phyloP scores from a whole-genome alignment of 1,140 invertebrate genomes.

The Acyrthosiphon pisum region DNA sequence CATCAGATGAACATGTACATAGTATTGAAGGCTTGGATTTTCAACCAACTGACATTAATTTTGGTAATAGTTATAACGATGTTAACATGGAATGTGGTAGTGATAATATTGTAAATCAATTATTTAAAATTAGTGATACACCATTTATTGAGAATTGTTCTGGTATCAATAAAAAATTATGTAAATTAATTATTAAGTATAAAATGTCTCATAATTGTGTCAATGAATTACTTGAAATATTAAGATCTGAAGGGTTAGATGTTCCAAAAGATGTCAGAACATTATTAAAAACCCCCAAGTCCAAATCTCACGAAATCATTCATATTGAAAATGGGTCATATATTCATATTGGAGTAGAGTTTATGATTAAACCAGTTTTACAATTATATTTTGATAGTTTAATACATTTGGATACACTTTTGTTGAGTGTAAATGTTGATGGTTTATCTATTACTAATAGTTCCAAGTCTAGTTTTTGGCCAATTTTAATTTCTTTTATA shows the following conservation, averaged over 20 bases:
- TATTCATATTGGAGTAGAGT: constrained; percentile 1
- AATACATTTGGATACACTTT: not conserved
- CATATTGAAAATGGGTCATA: not conserved
- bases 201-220: not conserved
- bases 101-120: no score
- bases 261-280: not conserved
- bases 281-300: not conserved
- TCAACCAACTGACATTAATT: no score
- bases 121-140: no score
- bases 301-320: not conserved
- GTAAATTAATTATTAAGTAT: not conserved
- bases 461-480: no score
- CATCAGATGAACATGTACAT: no score
- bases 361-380: not conserved
- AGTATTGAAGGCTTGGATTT: no score
- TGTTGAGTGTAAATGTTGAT: constrained; percentile 21
- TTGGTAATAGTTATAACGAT: no score
- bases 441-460: not conserved
- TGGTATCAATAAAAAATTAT: not conserved
- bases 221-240: not conserved
- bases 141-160: not conserved
- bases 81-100: no score
- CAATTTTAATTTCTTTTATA: no score
- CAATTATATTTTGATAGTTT: not conserved
- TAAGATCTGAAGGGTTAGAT: not conserved